Evolutionary conservation across 2,113 vertebrate species (phyloP).

Genomic region (Penelope pileata): DNA sequence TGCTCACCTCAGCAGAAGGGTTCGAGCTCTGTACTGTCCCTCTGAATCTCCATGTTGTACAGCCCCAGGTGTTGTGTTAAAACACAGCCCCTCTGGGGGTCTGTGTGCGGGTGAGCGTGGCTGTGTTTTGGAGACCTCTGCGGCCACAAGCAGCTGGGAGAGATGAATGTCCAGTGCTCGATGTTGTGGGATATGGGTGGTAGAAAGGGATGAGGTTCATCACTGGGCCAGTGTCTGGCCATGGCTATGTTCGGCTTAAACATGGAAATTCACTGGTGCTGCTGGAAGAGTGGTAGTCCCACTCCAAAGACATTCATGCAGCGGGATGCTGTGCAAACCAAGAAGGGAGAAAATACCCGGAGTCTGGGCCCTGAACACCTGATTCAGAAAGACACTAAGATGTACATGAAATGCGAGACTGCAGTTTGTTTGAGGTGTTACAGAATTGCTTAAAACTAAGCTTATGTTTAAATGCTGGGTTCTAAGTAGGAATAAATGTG

Average conservation of each 20-base stretch:
- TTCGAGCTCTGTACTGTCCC: background rate
- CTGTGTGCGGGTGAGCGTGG: background rate
- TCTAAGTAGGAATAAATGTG: background rate
- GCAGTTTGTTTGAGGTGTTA: background rate
- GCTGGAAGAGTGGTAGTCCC: background rate
- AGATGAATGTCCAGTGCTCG: accelerated
- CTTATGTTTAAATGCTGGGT: background rate
- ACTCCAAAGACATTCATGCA: accelerated
- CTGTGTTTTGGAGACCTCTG: background rate
- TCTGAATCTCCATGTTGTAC: background rate
- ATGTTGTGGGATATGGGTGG: accelerated
- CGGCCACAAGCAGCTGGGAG: accelerated
- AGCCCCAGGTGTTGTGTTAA: background rate
- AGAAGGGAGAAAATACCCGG: background rate
- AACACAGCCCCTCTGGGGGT: background rate
- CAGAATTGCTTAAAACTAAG: background rate
- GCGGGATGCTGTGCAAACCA: background rate
- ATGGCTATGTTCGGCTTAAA: accelerated
- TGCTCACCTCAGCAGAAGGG: background rate
- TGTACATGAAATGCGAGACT: background rate
- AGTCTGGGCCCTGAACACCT: background rate
- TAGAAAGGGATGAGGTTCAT: accelerated
- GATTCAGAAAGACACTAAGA: background rate
- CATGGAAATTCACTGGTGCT: accelerated
- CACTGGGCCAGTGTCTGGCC: accelerated